A percentile compares a stretch with the other conserved stretches of the same genome.
Evolutionary conservation across 2,113 vertebrate genomes (phyloP).

Genomic region (Hippolais icterina): DNA sequence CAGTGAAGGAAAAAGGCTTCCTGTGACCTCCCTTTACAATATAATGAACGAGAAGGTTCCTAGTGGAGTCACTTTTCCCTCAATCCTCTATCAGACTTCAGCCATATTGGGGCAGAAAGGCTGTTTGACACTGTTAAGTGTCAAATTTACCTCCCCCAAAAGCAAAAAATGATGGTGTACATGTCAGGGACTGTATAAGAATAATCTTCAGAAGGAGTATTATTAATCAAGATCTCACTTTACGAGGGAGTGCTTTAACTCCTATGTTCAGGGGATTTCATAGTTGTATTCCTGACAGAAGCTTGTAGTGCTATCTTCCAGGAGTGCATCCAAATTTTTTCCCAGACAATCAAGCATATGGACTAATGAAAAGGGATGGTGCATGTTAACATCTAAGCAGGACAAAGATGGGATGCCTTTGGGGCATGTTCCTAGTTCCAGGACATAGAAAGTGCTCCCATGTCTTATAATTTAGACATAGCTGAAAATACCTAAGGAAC

Average conservation of each 20-base stretch:
- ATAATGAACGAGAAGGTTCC: not conserved
- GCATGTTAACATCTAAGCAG: not conserved
- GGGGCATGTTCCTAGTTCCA: rapidly evolving
- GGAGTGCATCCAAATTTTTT: not conserved
- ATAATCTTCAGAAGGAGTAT: not conserved
- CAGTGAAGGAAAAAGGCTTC: not conserved
- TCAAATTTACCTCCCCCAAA: not conserved
- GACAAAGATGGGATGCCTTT: not conserved
- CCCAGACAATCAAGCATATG: not conserved
- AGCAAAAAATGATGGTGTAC: not conserved
- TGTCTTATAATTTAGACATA: not conserved
- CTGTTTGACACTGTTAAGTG: not conserved
- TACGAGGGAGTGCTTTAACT: not conserved
- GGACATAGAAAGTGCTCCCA: not conserved
- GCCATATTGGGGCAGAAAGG: not conserved
- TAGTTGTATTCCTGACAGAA: not conserved
- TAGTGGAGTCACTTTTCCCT: not conserved
- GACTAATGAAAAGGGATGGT: not conserved
- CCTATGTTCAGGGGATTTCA: not conserved
- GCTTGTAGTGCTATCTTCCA: not conserved
- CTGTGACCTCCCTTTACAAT: not conserved
- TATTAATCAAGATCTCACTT: not conserved
- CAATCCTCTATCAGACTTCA: not conserved
- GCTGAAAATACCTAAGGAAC: not conserved
- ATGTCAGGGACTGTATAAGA: not conserved